Base-by-base conservation (phyloP, 2,888 invertebrate genomes). In the Caenorhabditis sinica region DNA sequence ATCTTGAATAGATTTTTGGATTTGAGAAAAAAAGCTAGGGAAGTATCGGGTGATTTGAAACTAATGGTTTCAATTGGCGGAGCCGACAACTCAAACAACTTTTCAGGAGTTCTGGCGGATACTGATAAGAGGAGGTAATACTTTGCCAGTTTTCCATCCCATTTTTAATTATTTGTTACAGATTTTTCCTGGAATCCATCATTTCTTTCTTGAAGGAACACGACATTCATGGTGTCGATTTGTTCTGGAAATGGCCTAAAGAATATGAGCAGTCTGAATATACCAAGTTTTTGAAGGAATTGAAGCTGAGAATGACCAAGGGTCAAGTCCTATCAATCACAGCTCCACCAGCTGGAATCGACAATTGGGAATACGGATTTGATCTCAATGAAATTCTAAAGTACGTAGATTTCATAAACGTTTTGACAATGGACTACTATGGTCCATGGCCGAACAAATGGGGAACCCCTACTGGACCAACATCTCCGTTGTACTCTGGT, bases 51-150 rank as follows among this genome's bases (percentile, higher is more conserved):
- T 45, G 33, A 13, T 40, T 6, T 49, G 15, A 68, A 68, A 53
- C 6, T 68, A n/a, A 68, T 68, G 53, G 9, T 68, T 68, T 68
- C 68, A 9, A 68, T 68, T 36, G 53, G 68, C 3, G 68, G 68
- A n/a, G 1, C n/a, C 1, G 63, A 63, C 1, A 43, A 43, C n/a
- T 63, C 63, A 4, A 13, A 43, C 1, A 13, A 43, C 43, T 63
- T 63, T 28, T 43, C 63, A 17, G 25, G 15, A 13, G 63, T 63
- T 20, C 17, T 43, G 2, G 4, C 23, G 11, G 63, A 60, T 20
- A 36, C 36, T 1, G 36, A 60, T 17, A 60, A 60, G n/a, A 3
- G 36, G 11, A 60, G 11, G 60, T 60, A 30, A 30, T 8, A 15
- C 28, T 56, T 15, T 23, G n/a, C n/a, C n/a, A n/a, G n/a, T n/a